Evolutionary conservation across 1,140 invertebrate genomes (phyloP).

Genomic region (Neodiprion pinetum): DNA sequence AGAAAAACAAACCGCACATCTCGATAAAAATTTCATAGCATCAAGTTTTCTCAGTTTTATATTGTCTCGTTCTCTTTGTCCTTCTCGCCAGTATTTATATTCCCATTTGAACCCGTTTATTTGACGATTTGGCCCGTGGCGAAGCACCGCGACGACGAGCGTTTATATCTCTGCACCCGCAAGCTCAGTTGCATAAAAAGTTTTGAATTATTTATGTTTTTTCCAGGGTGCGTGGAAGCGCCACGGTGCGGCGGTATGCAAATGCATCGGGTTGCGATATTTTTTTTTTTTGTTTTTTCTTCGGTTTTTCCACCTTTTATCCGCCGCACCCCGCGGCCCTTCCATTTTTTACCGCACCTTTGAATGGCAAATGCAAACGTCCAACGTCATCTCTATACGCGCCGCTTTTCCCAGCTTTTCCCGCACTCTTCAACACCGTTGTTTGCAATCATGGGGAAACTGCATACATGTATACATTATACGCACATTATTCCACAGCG

Average conservation of each 20-base stretch:
- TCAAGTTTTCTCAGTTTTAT: background rate
- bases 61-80: background rate
- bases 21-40: too few relatives aligned
- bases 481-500: too few relatives aligned
- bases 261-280: slow-evolving; percentile 39
- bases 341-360: slow-evolving; percentile 49
- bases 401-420: background rate
- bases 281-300: background rate
- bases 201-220: slow-evolving; percentile 62
- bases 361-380: slow-evolving; percentile 54
- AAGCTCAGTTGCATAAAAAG: slow-evolving; percentile 43
- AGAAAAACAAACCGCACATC: too few relatives aligned
- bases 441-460: too few relatives aligned
- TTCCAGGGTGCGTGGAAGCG: slow-evolving; percentile 25
- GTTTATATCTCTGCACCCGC: slow-evolving; percentile 12
- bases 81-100: background rate
- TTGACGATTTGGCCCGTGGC: slow-evolving; percentile 45
- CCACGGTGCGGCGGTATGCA: slow-evolving; percentile 48
- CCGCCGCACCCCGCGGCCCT: too few relatives aligned
- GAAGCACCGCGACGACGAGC: slow-evolving; percentile 5
- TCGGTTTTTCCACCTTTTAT: slow-evolving; percentile 30
- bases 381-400: background rate
- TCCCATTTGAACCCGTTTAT: slow-evolving; percentile 36
- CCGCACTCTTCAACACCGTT: background rate
- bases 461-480: too few relatives aligned